Percentiles rank a stretch among this genome's conserved stretches.
phyloP scores from a whole-genome alignment of 2,113 vertebrate species.

The Hippoglossus stenolepis region DNA sequence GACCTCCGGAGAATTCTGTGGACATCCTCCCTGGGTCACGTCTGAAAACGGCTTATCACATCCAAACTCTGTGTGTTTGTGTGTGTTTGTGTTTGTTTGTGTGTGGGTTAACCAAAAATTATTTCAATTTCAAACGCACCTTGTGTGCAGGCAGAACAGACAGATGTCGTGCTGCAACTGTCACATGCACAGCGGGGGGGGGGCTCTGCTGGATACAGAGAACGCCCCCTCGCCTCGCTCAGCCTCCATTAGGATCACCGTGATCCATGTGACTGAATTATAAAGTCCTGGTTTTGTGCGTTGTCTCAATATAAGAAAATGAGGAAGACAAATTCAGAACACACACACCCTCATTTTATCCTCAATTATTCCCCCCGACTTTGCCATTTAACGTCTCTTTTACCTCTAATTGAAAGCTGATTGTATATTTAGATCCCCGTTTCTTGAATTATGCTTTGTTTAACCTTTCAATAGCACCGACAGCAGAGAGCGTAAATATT shows the following conservation, averaged over 20 bases:
- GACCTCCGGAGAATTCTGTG: no score
- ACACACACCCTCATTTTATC: not conserved
- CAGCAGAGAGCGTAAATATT: not conserved
- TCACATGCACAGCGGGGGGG: constrained; percentile 24
- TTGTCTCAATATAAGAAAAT: not conserved
- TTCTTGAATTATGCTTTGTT: not conserved
- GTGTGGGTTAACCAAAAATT: constrained; percentile 17
- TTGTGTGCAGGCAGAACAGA: constrained; percentile 36
- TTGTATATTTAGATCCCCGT: not conserved
- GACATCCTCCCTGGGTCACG: no score
- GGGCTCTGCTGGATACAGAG: constrained; percentile 28
- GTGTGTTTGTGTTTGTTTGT: not conserved
- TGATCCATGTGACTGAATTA: constrained; percentile 37
- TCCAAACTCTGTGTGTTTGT: no score
- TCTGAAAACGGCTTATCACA: not conserved
- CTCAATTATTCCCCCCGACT: not conserved
- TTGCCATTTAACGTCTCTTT: not conserved
- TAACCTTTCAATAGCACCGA: not conserved
- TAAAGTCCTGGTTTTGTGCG: constrained; percentile 5
- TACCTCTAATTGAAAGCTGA: not conserved
- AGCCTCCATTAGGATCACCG: constrained; percentile 35
- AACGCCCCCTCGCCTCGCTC: constrained; percentile 14
- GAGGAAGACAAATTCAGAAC: not conserved
- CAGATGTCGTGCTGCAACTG: constrained; percentile 29
- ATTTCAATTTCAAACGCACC: constrained; percentile 45